Evolutionary conservation across 2,888 invertebrate species (phyloP).

Genomic region (Tupiocoris notatus): DNA sequence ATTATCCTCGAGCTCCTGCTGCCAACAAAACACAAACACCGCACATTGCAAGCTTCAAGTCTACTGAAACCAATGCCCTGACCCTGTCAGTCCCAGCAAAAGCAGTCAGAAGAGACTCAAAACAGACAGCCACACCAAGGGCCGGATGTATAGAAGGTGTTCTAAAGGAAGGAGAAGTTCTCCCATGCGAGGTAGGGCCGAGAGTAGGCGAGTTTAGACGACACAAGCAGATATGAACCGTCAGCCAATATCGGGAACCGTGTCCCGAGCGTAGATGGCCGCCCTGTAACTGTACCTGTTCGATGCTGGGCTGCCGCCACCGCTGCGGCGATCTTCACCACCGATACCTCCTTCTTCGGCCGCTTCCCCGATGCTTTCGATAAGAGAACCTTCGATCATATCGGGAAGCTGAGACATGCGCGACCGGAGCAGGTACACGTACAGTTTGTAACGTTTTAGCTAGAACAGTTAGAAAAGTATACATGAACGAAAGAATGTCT

Average conservation of each 20-base stretch:
- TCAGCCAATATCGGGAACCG: slow-evolving; percentile 67
- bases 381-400: slow-evolving; percentile 57
- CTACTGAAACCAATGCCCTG: neutral
- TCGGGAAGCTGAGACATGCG: slow-evolving; percentile 63
- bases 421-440: slow-evolving; percentile 72
- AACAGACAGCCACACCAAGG: neutral
- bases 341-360: slow-evolving; percentile 50
- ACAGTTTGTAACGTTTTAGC: slow-evolving; percentile 81
- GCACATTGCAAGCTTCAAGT: neutral
- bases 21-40: neutral
- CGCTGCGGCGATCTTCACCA: slow-evolving; percentile 51
- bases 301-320: slow-evolving; percentile 54
- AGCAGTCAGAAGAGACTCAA: neutral
- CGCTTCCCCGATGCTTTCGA: slow-evolving; percentile 61
- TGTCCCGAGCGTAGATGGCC: slow-evolving; percentile 65
- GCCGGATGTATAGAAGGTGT: too few species aligned
- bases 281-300: slow-evolving; percentile 71
- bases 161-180: neutral
- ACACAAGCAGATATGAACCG: slow-evolving; percentile 81
- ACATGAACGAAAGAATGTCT: too few species aligned
- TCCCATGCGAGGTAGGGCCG: neutral
- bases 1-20: neutral
- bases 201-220: slow-evolving; percentile 56
- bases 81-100: neutral
- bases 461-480: too few species aligned